phyloP scores from a whole-genome alignment of 2,888 invertebrate species.

The Galerucella calmariensis region DNA sequence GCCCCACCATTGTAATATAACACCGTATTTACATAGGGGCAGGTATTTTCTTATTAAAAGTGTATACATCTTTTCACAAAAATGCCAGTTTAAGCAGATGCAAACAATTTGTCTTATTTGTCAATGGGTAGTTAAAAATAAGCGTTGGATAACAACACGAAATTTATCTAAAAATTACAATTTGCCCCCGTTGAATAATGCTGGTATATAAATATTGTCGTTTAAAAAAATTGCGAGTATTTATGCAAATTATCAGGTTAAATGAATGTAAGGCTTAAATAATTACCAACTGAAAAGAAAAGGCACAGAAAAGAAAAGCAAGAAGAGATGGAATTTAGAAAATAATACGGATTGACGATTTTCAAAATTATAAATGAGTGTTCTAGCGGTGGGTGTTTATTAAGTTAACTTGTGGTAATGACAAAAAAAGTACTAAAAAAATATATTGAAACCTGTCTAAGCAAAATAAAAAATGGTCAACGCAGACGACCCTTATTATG shows the following conservation, averaged over 20 bases:
- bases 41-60: background rate
- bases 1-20: background rate
- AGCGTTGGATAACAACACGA: background rate
- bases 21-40: conserved; percentile 2
- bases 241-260: background rate
- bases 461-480: no score
- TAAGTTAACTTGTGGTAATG: no score
- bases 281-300: background rate
- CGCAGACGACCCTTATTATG: no score
- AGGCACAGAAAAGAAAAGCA: background rate
- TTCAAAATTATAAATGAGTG: no score
- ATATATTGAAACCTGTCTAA: no score
- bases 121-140: conserved; percentile 1
- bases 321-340: background rate
- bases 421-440: no score
- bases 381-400: no score
- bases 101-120: background rate
- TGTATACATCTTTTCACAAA: background rate
- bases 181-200: background rate
- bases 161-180: background rate
- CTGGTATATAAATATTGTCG: background rate
- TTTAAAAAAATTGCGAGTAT: background rate
- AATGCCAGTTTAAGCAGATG: conserved; percentile 5
- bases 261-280: background rate
- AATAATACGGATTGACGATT: background rate